Evolutionary conservation across 1,140 invertebrate genomes (phyloP).

Genomic region (Gryllus bimaculatus): DNA sequence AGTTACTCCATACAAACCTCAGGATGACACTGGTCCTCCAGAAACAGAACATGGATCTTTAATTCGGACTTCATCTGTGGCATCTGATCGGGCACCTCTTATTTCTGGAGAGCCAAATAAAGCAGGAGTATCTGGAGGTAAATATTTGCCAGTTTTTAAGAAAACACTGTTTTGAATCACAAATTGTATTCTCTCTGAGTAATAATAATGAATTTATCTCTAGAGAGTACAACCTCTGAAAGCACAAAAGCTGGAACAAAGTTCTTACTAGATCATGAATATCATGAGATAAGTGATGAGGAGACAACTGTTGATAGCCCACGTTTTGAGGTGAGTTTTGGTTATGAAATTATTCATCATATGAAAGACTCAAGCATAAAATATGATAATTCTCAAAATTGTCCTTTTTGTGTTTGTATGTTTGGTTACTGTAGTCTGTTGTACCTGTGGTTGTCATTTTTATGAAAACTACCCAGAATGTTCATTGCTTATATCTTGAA

Average conservation of each 20-base stretch:
- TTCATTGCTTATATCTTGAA: too few relatives aligned
- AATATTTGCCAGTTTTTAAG: neutral
- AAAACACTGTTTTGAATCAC: neutral
- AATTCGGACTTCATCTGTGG: conserved; percentile 29
- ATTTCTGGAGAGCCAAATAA: conserved; percentile 23
- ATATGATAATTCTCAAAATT: too few relatives aligned
- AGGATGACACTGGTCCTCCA: conserved; percentile 46
- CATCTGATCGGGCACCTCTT: conserved; percentile 34
- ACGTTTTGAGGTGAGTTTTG: conserved; percentile 36
- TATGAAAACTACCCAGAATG: too few relatives aligned
- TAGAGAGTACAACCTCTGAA: neutral
- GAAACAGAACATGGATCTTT: conserved; percentile 29
- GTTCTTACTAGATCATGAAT: conserved; percentile 58
- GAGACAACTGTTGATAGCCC: conserved; percentile 49
- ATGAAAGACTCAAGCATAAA: too few relatives aligned
- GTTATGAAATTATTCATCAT: too few relatives aligned
- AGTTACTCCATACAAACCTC: conserved; percentile 78
- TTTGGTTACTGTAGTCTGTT: neutral
- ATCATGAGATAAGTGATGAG: conserved; percentile 87
- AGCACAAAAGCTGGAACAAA: neutral
- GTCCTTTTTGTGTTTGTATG: too few relatives aligned
- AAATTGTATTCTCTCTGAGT: too few relatives aligned
- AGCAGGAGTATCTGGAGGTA: neutral
- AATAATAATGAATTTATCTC: neutral
- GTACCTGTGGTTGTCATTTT: neutral